Percentiles rank a stretch among this genome's conserved stretches.
These are phyloP conservation scores for Phalacrocorax carbo DNA, from an alignment of 2,113 vertebrate species.

Conservation along the genomic window DNA sequence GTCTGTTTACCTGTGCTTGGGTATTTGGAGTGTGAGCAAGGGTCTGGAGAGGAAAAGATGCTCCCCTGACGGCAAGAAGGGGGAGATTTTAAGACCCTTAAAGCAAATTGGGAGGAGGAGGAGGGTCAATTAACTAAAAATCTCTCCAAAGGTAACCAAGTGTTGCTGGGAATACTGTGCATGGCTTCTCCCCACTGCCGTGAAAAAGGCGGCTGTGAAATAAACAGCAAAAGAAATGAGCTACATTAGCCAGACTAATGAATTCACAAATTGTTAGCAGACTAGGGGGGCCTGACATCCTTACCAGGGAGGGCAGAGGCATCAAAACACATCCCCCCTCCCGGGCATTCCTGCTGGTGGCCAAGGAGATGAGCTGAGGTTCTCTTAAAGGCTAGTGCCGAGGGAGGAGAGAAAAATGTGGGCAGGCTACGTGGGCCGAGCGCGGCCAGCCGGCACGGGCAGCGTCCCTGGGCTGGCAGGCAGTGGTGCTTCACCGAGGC, in stretches of 20 bases:
- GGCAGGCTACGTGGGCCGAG: background rate
- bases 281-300: background rate
- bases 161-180: background rate
- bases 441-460: rapidly evolving
- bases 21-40: background rate
- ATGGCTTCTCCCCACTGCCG: background rate
- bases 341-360: background rate
- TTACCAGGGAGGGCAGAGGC: background rate
- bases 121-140: background rate
- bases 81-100: background rate
- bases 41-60: background rate
- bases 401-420: background rate
- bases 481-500: background rate
- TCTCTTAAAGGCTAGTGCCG: background rate
- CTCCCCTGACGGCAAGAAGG: background rate
- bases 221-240: background rate
- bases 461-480: background rate
- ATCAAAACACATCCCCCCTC: background rate
- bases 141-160: background rate
- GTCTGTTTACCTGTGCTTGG: background rate
- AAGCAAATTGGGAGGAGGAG: background rate
- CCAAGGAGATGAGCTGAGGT: background rate
- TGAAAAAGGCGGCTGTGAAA: background rate
- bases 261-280: background rate
- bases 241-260: background rate